Conservation (phyloP, 2,888 invertebrate species). For the Glyphotaelius pellucidus region DNA sequence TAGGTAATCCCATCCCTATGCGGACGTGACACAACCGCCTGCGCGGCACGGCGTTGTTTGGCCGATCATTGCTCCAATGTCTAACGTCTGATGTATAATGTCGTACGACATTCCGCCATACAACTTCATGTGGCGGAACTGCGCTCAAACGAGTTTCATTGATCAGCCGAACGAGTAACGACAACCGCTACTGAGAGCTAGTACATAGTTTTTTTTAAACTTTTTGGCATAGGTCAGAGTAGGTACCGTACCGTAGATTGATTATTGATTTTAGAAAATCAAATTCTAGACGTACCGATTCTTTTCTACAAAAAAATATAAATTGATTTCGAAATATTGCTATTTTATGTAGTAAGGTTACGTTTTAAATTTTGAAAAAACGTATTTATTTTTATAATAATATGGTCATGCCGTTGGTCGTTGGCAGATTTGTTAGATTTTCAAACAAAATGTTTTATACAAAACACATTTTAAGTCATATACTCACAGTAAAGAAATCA, state of each 20-base stretch:
- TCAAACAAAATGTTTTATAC: too few relatives aligned
- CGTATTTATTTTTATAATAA: too few relatives aligned
- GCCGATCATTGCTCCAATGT: conserved; percentile 9
- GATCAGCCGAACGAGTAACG: background rate
- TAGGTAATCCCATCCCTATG: background rate
- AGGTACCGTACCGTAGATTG: background rate
- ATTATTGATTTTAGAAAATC: too few relatives aligned
- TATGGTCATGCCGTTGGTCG: too few relatives aligned
- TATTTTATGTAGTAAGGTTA: too few relatives aligned
- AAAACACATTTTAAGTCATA: too few relatives aligned
- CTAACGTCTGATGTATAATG: conserved; percentile 20
- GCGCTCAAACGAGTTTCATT: conserved; percentile 29
- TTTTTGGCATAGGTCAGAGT: background rate
- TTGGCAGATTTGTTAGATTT: too few relatives aligned
- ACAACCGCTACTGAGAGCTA: background rate
- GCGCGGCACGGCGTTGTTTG: background rate
- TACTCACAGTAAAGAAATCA: too few relatives aligned
- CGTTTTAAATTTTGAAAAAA: too few relatives aligned
- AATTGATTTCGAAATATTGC: too few relatives aligned
- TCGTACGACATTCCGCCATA: conserved; percentile 29
- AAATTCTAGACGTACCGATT: too few relatives aligned
- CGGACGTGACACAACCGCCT: background rate
- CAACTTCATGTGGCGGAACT: conserved; percentile 34
- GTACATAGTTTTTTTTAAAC: background rate
- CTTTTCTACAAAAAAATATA: too few relatives aligned